Evolutionary conservation across 2,113 vertebrate species (phyloP).

Genomic region (Ammodramus savannarum): DNA sequence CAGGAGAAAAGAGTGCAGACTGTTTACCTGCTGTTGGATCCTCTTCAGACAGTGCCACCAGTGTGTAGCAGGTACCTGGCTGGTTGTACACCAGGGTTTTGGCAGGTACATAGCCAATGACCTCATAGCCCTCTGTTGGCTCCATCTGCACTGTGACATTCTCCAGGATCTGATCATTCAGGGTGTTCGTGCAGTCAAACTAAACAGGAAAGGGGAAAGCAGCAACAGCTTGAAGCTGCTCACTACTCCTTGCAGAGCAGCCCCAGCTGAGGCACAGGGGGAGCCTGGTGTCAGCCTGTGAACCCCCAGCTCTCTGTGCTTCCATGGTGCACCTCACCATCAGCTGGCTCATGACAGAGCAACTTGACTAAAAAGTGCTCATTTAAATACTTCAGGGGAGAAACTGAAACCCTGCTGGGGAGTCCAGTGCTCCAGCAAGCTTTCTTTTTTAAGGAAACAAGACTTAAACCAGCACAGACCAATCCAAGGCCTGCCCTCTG

Average conservation of each 20-base stretch:
- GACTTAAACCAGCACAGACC: neutral
- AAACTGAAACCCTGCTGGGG: neutral
- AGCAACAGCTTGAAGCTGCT: neutral
- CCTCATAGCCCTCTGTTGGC: conserved; percentile 80
- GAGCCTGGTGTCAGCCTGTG: neutral
- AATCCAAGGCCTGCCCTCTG: neutral
- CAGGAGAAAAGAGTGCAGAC: neutral
- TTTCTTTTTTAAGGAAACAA: neutral
- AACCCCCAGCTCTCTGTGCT: neutral
- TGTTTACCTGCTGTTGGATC: conserved; percentile 77
- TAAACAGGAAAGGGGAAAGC: conserved; percentile 1
- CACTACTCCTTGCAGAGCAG: neutral
- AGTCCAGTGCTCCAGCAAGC: neutral
- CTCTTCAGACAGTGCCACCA: conserved; percentile 78
- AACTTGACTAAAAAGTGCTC: neutral
- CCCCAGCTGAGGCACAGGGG: neutral
- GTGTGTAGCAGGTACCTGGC: conserved; percentile 78
- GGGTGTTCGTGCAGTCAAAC: conserved; percentile 83
- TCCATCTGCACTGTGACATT: conserved; percentile 83
- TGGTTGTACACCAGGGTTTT: conserved; percentile 80
- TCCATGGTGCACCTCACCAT: neutral
- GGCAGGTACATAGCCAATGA: conserved; percentile 73
- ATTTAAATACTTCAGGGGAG: neutral
- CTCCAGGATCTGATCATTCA: conserved; percentile 81
- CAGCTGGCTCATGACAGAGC: neutral